Evolutionary conservation across 2,797 vertebrate genomes (phyloP).

Genomic region (Typhlichthys subterraneus): DNA sequence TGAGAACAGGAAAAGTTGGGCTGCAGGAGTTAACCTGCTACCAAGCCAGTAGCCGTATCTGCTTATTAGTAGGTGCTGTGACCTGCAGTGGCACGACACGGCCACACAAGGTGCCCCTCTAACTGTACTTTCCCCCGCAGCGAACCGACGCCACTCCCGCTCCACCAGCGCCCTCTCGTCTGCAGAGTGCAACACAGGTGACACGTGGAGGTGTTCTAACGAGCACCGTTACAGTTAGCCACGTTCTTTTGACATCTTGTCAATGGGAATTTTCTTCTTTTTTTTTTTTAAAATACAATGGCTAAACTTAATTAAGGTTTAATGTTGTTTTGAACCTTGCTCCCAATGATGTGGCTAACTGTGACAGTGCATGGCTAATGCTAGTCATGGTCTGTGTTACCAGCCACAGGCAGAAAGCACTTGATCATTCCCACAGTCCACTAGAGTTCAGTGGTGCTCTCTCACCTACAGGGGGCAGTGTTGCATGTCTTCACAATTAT

Average conservation of each 20-base stretch:
- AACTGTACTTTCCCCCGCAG: constrained; percentile 82
- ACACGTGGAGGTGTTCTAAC: constrained; percentile 48
- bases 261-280: no score
- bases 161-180: constrained; percentile 93
- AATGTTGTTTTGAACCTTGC: no score
- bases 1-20: no score
- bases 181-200: constrained; percentile 94
- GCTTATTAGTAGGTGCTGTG: not conserved
- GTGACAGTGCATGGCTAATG: not conserved
- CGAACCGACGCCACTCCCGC: constrained; percentile 90
- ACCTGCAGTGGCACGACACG: not conserved
- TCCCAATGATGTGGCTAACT: no score
- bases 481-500: not conserved
- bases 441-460: not conserved
- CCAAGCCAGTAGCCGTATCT: not conserved
- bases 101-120: constrained; percentile 48
- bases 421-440: not conserved
- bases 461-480: constrained; percentile 1
- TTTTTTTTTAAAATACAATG: not conserved
- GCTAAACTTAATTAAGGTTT: not conserved
- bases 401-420: not conserved
- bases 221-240: constrained; percentile 1
- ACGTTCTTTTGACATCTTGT: not conserved
- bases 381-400: not conserved
- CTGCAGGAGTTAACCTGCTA: no score